Percentiles rank a stretch among this genome's conserved stretches.
Evolutionary conservation across 2,113 vertebrate genomes (phyloP).

Genomic region (Cepphus grylle): DNA sequence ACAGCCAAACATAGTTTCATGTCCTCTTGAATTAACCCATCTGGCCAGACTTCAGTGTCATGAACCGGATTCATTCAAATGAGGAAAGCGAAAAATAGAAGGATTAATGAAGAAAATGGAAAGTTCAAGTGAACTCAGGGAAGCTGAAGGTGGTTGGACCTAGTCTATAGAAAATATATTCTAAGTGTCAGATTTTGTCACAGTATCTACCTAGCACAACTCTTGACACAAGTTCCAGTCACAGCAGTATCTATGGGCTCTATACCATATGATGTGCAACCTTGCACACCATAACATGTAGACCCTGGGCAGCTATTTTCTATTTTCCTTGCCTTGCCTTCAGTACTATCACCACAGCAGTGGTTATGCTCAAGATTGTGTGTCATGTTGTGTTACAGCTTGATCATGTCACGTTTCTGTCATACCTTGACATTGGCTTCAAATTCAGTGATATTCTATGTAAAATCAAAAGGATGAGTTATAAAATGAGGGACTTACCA

Average conservation of each 20-base stretch:
- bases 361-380: not conserved
- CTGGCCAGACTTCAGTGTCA: not conserved
- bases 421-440: not conserved
- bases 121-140: not conserved
- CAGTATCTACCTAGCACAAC: not conserved
- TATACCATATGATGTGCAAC: not conserved
- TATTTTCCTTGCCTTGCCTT: not conserved
- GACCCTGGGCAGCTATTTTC: not conserved
- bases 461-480: not conserved
- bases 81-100: not conserved
- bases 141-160: not conserved
- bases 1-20: not conserved
- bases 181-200: not conserved
- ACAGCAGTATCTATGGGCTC: not conserved
- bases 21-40: not conserved
- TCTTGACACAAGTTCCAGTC: not conserved
- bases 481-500: not conserved
- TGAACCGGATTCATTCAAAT: not conserved
- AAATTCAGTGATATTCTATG: not conserved
- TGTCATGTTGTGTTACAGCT: not conserved
- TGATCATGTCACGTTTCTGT: not conserved
- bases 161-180: not conserved
- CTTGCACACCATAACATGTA: not conserved
- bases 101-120: not conserved
- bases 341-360: not conserved